Evolutionary conservation across 2,888 invertebrate species (phyloP), one percentile per base, ranked within the genome.

Genomic region (Leucozona laternaria): DNA sequence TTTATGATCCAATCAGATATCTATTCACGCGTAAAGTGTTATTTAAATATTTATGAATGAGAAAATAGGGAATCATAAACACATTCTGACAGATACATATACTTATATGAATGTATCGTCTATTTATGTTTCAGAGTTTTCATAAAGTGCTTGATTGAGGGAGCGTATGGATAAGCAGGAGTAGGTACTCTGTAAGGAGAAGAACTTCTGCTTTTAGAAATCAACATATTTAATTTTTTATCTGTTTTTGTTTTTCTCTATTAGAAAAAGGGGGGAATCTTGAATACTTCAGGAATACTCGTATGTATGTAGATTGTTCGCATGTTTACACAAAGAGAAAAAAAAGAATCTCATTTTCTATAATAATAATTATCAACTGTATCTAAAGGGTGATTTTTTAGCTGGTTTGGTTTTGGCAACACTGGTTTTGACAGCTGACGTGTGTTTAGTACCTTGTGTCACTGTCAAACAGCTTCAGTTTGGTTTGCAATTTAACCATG

Each of bases 1-100:
- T 85, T 85, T 81, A 85, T 73, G 77, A 77, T 85, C 81, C 72
- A 85, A 85, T 85, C 85, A 85, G 77, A 85, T 77, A 81, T 81
- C 80, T 77, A 81, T 85, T 85, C 81, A 72, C 81, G 77, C 68
- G 62, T 72, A 81, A 77, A 85, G 80, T 85, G 81, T 85, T 81
- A 66, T 77, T 85, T 81, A 81, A 85, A 81, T 85, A 81, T 85
- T 81, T 72, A 80, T 73, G 72, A 80, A 72, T 57, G 64, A 77
- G 53, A 53, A 68, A 77, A 81, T 81, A 68, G 57, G 43, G 40
- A 72, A 55, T 73, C 81, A 43, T 79, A 84, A 84, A 60, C 43
- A 72, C 43, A 66, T 76, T 60, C 76, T 76, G 53, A 79, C 75
- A 76, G 57, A 50, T 71, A 64, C 8, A 8, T 31, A 31, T 8